Base-by-base conservation (phyloP, 1,140 invertebrate species). In the Dryas iulia region DNA sequence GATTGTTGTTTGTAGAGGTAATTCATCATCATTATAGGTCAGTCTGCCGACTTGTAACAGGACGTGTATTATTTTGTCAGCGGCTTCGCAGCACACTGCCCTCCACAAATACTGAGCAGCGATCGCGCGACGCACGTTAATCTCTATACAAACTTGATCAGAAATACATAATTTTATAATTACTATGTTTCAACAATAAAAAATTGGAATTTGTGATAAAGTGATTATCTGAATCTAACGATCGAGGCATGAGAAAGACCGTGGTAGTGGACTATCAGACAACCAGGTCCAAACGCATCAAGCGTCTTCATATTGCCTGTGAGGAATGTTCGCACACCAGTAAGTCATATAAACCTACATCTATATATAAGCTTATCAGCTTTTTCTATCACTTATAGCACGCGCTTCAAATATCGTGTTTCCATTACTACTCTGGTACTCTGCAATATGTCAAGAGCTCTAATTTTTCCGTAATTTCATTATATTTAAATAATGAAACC, bases 11-110 rank as follows among this genome's bases (percentile, higher is more conserved):
- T 54, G 63, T 59, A 62, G 39, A 64, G 62, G 25, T 72, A 65
- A 72, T 64, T 74, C 65, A 65, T 54, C 53, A 68, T 71, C 59
- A 74, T 74, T 72, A 72, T 69, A 65, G 73, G 73, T 72, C 73
- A 74, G 84, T 74, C 70, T 74, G 80, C 77, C 74, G 75, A 76
- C 68, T 71, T 74, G 73, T 71, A 74, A 79, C 82, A 86, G 84
- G 84, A 86, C 84, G 83, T 76, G 66, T 68, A 89, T 83, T 84
- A 85, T 80, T 81, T 80, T 78, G 82, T 81, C 72, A 77, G 74
- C 76, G 60, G 58, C 66, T 67, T 71, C 70, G 73, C 68, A 77
- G 76, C 76, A 72, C 79, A 74, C 67, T 78, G 78, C 66, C 72
- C 59, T 69, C 60, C 61, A 57, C 53, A 35, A 59, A 58, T 57